phyloP scores from a whole-genome alignment of 2,797 vertebrate genomes.

The Hafferia zeledoni region DNA sequence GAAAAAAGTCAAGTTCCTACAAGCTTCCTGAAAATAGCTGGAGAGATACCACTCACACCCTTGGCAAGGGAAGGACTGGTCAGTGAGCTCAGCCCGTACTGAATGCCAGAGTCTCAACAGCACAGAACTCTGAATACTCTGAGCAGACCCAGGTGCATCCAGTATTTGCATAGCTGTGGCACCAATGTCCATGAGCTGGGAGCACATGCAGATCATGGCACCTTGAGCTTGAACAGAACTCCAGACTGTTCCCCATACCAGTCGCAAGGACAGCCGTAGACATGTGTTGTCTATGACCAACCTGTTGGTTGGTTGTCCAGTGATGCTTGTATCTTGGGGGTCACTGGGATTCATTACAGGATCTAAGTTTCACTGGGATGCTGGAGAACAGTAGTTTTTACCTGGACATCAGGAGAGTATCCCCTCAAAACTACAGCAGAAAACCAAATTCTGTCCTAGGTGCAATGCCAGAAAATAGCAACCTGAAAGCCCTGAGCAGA shows the following conservation, averaged over 20 bases:
- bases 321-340: not conserved
- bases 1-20: not conserved
- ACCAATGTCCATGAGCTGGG: not conserved
- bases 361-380: not conserved
- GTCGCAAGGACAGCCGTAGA: fast-evolving
- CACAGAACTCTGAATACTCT: not conserved
- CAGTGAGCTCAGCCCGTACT: not conserved
- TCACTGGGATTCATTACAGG: not conserved
- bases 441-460: not conserved
- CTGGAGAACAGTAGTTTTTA: not conserved
- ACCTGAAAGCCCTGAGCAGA: not conserved
- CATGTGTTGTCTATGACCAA: not conserved
- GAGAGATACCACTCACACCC: not conserved
- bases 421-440: not conserved
- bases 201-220: not conserved
- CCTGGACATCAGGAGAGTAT: not conserved
- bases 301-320: not conserved
- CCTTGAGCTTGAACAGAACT: not conserved
- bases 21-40: not conserved
- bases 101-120: not conserved
- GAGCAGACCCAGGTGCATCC: not conserved
- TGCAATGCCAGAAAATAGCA: fast-evolving
- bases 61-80: not conserved
- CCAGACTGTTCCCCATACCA: not conserved
- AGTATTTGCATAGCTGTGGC: not conserved